Evolutionary conservation across 2,888 invertebrate genomes (phyloP).

Genomic region (Hecatera dysodea): DNA sequence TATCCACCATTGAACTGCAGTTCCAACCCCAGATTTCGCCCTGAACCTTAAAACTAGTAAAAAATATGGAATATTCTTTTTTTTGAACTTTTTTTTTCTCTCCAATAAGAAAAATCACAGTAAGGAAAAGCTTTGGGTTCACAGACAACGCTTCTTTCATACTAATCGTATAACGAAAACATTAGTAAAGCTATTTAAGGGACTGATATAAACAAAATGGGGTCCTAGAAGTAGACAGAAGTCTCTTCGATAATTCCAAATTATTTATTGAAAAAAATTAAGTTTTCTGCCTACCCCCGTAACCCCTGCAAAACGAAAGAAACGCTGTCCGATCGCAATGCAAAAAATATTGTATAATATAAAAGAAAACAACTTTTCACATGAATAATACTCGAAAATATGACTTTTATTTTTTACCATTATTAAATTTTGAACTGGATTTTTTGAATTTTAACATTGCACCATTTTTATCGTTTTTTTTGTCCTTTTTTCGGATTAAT

Average conservation of each 20-base stretch:
- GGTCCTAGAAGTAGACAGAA: background rate
- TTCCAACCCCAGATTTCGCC: slow-evolving; percentile 39
- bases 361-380: slow-evolving; percentile 60
- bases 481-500: slow-evolving; percentile 47
- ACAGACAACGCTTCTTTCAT: slow-evolving; percentile 48
- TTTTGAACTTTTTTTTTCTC: slow-evolving; percentile 49
- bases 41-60: slow-evolving; percentile 55
- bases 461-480: slow-evolving; percentile 65
- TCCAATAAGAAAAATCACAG: slow-evolving; percentile 61
- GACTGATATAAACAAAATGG: slow-evolving; percentile 21
- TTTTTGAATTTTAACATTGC: slow-evolving; percentile 64
- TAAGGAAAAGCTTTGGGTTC: slow-evolving; percentile 60
- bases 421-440: slow-evolving; percentile 48
- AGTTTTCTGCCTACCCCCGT: background rate
- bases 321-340: slow-evolving; percentile 50
- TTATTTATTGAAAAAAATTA: background rate
- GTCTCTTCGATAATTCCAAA: slow-evolving; percentile 4
- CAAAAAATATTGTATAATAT: slow-evolving; percentile 39
- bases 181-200: slow-evolving; percentile 30
- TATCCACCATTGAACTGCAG: slow-evolving; percentile 25
- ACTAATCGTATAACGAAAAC: slow-evolving; percentile 23
- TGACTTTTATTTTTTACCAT: slow-evolving; percentile 59
- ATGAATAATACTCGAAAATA: slow-evolving; percentile 59
- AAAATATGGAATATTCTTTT: slow-evolving; percentile 63
- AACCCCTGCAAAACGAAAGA: slow-evolving; percentile 31